Percentiles rank a stretch among this genome's conserved stretches.
phyloP scores from a whole-genome alignment of 2,888 invertebrate genomes.

The Orthonevra nobilis region DNA sequence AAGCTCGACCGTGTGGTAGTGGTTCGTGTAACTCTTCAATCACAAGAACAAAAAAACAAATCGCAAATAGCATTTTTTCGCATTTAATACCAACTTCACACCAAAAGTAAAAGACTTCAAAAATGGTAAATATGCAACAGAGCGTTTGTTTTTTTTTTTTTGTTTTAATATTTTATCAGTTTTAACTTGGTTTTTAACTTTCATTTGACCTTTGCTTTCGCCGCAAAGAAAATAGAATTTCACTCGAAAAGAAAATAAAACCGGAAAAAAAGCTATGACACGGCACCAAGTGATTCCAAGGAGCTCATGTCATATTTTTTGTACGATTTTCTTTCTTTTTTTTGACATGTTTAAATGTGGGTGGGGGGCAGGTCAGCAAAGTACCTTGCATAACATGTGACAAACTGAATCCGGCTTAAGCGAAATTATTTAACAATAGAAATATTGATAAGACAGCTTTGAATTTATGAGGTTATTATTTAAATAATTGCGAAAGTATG shows the following conservation, averaged over 20 bases:
- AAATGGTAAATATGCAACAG: constrained; percentile 50
- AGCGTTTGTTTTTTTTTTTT: no score
- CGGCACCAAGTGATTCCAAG: not conserved
- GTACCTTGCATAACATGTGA: constrained; percentile 42
- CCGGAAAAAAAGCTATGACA: constrained; percentile 49
- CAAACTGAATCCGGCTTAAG: no score
- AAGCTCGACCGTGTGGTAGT: constrained; percentile 32
- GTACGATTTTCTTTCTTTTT: constrained; percentile 3
- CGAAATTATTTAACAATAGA: not conserved
- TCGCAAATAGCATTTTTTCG: constrained; percentile 54
- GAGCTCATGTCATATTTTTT: constrained; percentile 31
- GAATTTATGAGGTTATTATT: no score
- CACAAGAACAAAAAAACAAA: constrained; percentile 31
- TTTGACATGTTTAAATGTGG: constrained; percentile 34
- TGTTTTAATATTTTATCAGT: not conserved
- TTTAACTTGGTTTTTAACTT: constrained; percentile 40
- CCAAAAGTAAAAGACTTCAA: constrained; percentile 3
- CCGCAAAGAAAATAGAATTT: constrained; percentile 19
- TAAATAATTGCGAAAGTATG: not conserved
- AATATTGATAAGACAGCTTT: constrained; percentile 17
- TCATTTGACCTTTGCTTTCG: constrained; percentile 59
- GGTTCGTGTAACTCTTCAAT: constrained; percentile 3
- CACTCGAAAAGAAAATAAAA: constrained; percentile 7
- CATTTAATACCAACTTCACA: constrained; percentile 42
- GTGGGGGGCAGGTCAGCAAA: constrained; percentile 10